Conservation (phyloP, 2,113 vertebrate genomes). For the Ginglymostoma cirratum region DNA sequence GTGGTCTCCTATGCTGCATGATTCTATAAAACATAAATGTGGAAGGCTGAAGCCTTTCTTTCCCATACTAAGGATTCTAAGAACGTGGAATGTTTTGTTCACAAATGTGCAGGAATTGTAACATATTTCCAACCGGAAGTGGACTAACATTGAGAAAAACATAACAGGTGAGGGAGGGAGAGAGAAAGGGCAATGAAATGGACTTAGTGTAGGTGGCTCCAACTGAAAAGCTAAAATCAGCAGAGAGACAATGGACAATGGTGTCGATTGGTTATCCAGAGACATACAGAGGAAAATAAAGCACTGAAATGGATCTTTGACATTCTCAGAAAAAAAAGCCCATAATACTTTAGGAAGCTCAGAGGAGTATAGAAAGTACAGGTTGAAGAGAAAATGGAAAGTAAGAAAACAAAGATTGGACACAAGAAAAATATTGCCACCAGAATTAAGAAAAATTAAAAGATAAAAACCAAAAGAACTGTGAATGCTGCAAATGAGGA, state of each 20-base stretch:
- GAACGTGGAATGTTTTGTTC: neutral
- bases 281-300: too few species aligned
- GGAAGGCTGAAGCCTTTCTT: neutral
- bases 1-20: neutral
- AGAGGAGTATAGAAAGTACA: too few species aligned
- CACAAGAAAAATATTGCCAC: too few species aligned
- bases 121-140: neutral
- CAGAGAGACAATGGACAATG: neutral
- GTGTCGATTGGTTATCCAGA: too few species aligned
- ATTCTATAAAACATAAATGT: neutral
- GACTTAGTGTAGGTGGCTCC: neutral
- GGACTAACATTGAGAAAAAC: neutral
- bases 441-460: too few species aligned
- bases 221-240: neutral
- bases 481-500: too few species aligned
- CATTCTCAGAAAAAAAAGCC: too few species aligned
- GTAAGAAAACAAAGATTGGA: too few species aligned
- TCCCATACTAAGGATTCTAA: neutral
- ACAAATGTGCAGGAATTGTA: neutral
- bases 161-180: neutral
- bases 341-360: too few species aligned
- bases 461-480: too few species aligned
- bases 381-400: too few species aligned
- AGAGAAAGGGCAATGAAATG: neutral
- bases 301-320: too few species aligned